phyloP scores from a whole-genome alignment of 2,888 invertebrate genomes.

The Crematogaster levior region DNA sequence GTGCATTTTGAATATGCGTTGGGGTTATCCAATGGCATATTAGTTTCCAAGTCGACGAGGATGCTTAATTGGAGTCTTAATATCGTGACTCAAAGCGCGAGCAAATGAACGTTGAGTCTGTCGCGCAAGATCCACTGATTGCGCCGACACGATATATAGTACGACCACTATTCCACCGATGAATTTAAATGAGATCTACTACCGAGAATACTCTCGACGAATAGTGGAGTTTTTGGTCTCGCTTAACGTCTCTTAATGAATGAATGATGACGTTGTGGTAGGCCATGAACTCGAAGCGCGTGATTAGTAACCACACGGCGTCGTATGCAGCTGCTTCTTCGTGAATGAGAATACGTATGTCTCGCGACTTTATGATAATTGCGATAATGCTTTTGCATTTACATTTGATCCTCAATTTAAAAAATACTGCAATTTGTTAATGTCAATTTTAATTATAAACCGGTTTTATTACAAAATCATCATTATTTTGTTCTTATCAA shows the following conservation, averaged over 20 bases:
- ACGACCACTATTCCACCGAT: slow-evolving; percentile 41
- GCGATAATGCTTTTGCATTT: neutral
- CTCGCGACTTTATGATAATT: neutral
- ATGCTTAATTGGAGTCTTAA: slow-evolving; percentile 74
- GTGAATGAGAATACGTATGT: neutral
- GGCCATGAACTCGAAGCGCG: slow-evolving; percentile 22
- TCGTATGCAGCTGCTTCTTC: neutral
- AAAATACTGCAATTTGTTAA: neutral
- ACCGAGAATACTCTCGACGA: slow-evolving; percentile 34
- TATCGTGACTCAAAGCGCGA: slow-evolving; percentile 72
- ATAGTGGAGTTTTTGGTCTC: slow-evolving; percentile 64
- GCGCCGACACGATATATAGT: slow-evolving; percentile 4
- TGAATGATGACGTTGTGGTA: slow-evolving; percentile 63
- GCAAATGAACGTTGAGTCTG: slow-evolving; percentile 54
- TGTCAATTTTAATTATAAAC: neutral
- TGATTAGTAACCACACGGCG: slow-evolving; percentile 13
- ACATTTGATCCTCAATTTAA: neutral
- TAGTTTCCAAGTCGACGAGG: slow-evolving; percentile 71
- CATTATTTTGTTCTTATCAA: neutral
- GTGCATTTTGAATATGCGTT: slow-evolving; percentile 63
- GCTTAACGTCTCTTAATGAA: slow-evolving; percentile 55
- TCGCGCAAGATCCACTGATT: slow-evolving; percentile 56
- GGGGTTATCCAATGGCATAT: slow-evolving; percentile 71
- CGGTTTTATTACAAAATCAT: neutral
- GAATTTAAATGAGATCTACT: slow-evolving; percentile 68